Conservation (phyloP, 1,140 invertebrate genomes). For the Apis dorsata region DNA sequence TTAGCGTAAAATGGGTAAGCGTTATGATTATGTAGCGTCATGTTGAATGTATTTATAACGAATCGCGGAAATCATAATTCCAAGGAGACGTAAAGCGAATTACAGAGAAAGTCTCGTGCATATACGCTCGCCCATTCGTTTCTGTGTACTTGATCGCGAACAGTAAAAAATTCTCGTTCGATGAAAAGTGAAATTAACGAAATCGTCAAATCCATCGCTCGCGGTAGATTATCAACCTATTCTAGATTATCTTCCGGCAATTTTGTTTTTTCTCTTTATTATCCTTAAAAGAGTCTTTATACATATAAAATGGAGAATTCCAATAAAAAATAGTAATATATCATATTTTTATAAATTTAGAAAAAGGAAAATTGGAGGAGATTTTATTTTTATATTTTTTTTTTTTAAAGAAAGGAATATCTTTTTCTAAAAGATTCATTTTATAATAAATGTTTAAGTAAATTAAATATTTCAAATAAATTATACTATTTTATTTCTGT, state of each 20-base stretch:
- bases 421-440: too few relatives aligned
- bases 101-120: constrained; percentile 53
- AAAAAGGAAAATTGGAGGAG: too few relatives aligned
- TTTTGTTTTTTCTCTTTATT: not conserved
- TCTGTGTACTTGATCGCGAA: not conserved
- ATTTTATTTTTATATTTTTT: too few relatives aligned
- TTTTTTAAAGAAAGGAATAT: too few relatives aligned
- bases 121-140: not conserved
- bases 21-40: constrained; percentile 44
- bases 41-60: constrained; percentile 50
- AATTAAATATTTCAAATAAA: too few relatives aligned
- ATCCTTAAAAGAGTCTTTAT: not conserved
- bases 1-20: constrained; percentile 33
- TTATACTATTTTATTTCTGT: too few relatives aligned
- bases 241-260: not conserved
- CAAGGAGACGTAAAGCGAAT: constrained; percentile 49
- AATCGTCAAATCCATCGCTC: constrained; percentile 18
- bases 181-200: constrained; percentile 44
- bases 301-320: too few relatives aligned
- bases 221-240: not conserved
- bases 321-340: too few relatives aligned
- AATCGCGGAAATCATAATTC: constrained; percentile 61
- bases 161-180: constrained; percentile 25
- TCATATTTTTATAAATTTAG: too few relatives aligned
- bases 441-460: too few relatives aligned